Evolutionary conservation across 2,797 vertebrate species (phyloP).

Genomic region (Cyprinella venusta): DNA sequence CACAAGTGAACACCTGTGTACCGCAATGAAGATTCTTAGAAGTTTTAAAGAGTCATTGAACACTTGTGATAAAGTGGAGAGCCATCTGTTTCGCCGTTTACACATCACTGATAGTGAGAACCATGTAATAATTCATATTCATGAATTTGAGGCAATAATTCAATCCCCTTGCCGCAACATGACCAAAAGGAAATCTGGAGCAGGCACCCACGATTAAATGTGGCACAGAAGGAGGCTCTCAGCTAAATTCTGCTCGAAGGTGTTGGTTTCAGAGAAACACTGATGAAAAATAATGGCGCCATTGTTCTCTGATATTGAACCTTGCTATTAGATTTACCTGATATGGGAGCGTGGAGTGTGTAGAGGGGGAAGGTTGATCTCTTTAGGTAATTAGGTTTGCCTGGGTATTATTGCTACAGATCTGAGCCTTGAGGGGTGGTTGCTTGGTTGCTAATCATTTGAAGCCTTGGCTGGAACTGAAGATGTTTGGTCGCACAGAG

Average conservation of each 20-base stretch:
- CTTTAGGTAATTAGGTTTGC: slow-evolving; percentile 77
- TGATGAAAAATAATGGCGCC: slow-evolving; percentile 85
- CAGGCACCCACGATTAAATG: slow-evolving; percentile 73
- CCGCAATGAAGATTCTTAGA: slow-evolving; percentile 7
- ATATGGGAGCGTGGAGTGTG: slow-evolving; percentile 71
- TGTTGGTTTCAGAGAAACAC: slow-evolving; percentile 68
- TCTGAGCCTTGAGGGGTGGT: slow-evolving; percentile 75
- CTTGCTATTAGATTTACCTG: slow-evolving; percentile 81
- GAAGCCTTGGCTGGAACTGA: slow-evolving; percentile 30
- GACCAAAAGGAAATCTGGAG: slow-evolving; percentile 61
- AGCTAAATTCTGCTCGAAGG: slow-evolving; percentile 70
- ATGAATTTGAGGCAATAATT: slow-evolving; percentile 35
- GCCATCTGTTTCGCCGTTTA: slow-evolving; percentile 22
- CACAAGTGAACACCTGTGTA: slow-evolving; percentile 7
- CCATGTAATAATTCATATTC: slow-evolving; percentile 41
- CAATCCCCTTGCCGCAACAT: slow-evolving; percentile 27
- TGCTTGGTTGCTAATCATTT: slow-evolving; percentile 71
- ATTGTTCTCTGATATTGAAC: slow-evolving; percentile 79
- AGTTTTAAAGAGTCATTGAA: slow-evolving; percentile 31
- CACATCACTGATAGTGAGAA: slow-evolving; percentile 8
- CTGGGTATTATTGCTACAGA: slow-evolving; percentile 77
- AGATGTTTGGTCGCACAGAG: slow-evolving; percentile 24
- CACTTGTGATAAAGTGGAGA: slow-evolving; percentile 13
- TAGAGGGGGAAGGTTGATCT: slow-evolving; percentile 60
- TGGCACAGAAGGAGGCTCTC: slow-evolving; percentile 61